Evolutionary conservation across 2,888 invertebrate genomes (phyloP).

Genomic region (Temnothorax rugatulus): DNA sequence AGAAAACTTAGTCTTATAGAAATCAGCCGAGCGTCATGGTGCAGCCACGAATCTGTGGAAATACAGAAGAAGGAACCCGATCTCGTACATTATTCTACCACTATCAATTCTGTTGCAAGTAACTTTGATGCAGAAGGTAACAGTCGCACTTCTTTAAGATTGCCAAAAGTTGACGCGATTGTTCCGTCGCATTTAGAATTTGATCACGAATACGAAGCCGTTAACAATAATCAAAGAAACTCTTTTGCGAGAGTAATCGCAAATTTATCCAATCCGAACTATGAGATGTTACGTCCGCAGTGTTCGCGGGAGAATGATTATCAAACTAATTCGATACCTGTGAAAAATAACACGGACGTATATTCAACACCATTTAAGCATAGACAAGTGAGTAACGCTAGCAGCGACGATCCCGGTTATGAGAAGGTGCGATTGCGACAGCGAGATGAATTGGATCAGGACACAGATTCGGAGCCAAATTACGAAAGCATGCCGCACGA

Average conservation of each 20-base stretch:
- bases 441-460: slow-evolving; percentile 83
- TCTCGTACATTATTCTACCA: slow-evolving; percentile 46
- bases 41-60: slow-evolving; percentile 83
- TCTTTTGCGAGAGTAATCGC: slow-evolving; percentile 55
- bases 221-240: slow-evolving; percentile 82
- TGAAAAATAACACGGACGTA: slow-evolving; percentile 74
- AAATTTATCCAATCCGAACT: slow-evolving; percentile 90
- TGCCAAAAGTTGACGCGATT: slow-evolving; percentile 39
- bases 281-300: slow-evolving; percentile 91
- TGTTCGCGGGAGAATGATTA: slow-evolving; percentile 72
- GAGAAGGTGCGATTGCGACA: slow-evolving; percentile 87
- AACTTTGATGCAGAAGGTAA: slow-evolving; percentile 56
- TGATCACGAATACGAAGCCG: slow-evolving; percentile 92
- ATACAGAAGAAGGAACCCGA: slow-evolving; percentile 80
- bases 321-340: slow-evolving; percentile 7
- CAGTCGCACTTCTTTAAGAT: neutral
- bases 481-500: slow-evolving; percentile 91
- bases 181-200: neutral
- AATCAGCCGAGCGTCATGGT: slow-evolving; percentile 82
- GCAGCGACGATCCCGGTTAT: slow-evolving; percentile 86
- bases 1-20: slow-evolving; percentile 82
- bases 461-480: slow-evolving; percentile 90
- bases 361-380: slow-evolving; percentile 82
- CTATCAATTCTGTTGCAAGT: slow-evolving; percentile 30
- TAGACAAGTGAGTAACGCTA: slow-evolving; percentile 82